A percentile compares a stretch with the other conserved stretches of the same genome.
These are phyloP conservation scores for Saccopteryx bilineata DNA, from an alignment of 2,113 vertebrate genomes.

Conservation along the genomic window DNA sequence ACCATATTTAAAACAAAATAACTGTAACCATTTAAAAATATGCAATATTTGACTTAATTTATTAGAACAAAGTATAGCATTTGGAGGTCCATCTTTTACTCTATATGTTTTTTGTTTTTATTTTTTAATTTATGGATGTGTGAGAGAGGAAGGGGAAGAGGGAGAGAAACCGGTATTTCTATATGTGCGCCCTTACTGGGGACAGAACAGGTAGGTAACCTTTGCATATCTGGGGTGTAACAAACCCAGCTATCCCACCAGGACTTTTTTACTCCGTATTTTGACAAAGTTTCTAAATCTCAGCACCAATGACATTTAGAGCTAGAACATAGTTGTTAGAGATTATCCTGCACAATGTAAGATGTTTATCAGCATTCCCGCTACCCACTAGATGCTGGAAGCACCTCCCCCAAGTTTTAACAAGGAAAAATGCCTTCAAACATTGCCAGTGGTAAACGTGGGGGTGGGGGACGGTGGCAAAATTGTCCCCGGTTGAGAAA, in stretches of 20 bases:
- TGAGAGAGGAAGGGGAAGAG: no score
- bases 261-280: not conserved
- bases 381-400: not conserved
- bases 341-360: not conserved
- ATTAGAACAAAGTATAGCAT: conserved; percentile 1
- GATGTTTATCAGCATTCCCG: not conserved
- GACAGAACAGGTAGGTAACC: no score
- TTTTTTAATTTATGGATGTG: no score
- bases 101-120: no score
- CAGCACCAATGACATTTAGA: not conserved
- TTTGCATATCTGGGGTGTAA: no score
- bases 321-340: not conserved
- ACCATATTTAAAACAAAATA: conserved; percentile 56
- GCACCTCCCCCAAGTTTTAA: not conserved
- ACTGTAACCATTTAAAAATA: conserved; percentile 4
- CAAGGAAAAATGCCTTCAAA: conserved; percentile 24
- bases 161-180: no score
- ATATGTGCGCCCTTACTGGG: no score
- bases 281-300: conserved; percentile 34
- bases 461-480: not conserved
- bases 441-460: not conserved
- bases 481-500: not conserved
- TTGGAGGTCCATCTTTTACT: conserved; percentile 1
- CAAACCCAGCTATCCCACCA: no score
- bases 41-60: conserved; percentile 1